Evolutionary conservation across 2,888 invertebrate species (phyloP), one percentile per base, ranked within the genome.

Genomic region (Mythimna impura): DNA sequence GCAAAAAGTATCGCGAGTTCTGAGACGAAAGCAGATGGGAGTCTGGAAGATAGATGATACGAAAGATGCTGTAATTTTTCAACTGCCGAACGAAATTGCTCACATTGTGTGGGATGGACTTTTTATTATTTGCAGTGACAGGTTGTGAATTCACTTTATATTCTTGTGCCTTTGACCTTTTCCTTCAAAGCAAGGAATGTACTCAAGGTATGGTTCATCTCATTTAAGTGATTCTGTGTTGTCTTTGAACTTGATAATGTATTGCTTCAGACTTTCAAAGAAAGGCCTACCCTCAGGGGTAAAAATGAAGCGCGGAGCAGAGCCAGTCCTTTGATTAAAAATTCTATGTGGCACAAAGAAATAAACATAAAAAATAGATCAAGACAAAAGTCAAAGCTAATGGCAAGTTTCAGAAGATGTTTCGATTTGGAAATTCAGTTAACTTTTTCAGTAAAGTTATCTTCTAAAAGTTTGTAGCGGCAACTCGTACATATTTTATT

Each of bases 21-120:
- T 25, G 43, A 61, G 58, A 61, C 25, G 43, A 50, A 50, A 71
- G 43, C 73, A 83, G 77, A 66, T 84, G 70, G 69, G 71, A n/a
- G 64, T 63, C 58, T 25, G 2, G 47, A 72, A 83, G 78, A 84
- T 61, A 66, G 60, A 83, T 79, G 76, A 69, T 61, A 60, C 30
- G 54, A 60, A 72, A 52, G 67, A 60, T 66, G 66, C 47, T 66
- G 68, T 63, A 57, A 76, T 85, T 73, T 79, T 47, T 76, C 67
- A 72, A 68, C 78, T 66, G 55, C n/a, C 75, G 68, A 47, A 60
- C 55, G 40, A 64, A 76, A 78, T 80, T 71, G 74, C 64, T 73
- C 22, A 36, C 63, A 52, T 62, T 30, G 22, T 63, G 17, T 52
- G 14, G 20, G 60, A 73, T 69, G 30, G 30, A 30, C 1, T 30